Base-by-base conservation (phyloP, 2,113 vertebrate species). In the Corythaeola cristata region DNA sequence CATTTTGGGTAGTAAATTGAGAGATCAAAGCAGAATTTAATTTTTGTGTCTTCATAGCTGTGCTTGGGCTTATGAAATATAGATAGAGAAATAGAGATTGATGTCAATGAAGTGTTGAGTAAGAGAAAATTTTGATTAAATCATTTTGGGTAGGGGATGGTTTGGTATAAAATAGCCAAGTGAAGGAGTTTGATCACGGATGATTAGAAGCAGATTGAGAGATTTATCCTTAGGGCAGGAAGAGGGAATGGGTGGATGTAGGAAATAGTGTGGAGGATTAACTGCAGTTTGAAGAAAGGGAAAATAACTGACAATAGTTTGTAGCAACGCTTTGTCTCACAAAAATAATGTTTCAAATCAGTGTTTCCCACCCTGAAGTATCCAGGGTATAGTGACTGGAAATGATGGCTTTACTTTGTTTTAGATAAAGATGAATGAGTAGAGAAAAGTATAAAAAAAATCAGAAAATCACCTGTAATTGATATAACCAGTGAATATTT, bases 161-260 rank as follows among this genome's bases (percentile, higher is more conserved):
- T 86, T 90, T 86, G 58, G 56, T 90, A 81, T n/a, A 64, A 93
- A 91, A 89, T 15, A 92, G 39, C 64, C 68, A 58, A 56, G 79
- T 0, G 0, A 56, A 89, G 44, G 76, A 78, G 47, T 84, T 64
- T 58, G 49, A 67, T 85, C 75, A 35, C 5, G 16, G 73, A 49
- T 81, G 60, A 69, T 92, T 58, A 89, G 49, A 91, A 90, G 45
- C 28, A 41, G 60, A 78, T 67, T 35, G 56, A 94, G 83, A 89
- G 44, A 93, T 94, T 93, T 92, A 63, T 92, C 92, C 60, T 50
- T 85, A 75, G 53, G 86, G 66, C 60, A 50, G 73, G 60, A 94
- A 50, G 71, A 50, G 52, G 55, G 83, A 75, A 85, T 53, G 69
- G 49, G 32, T 85, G 69, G 68, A 33, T 72, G 32, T 62, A 90